These are phyloP conservation scores for Dryadula phaetusa DNA, from an alignment of 2,888 invertebrate genomes.

Conservation along the genomic window DNA sequence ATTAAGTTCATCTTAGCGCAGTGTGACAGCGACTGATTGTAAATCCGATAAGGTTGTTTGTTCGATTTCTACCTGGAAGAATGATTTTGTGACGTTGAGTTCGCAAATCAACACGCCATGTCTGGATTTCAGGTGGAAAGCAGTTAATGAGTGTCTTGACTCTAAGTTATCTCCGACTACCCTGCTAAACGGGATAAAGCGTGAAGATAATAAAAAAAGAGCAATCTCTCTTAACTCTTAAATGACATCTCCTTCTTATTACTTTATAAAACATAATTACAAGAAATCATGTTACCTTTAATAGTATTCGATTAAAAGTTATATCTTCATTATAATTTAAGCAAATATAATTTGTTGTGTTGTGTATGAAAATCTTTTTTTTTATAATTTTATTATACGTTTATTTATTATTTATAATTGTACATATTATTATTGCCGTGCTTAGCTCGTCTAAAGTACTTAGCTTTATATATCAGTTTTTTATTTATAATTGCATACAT, in stretches of 20 bases:
- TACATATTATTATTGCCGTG: slow-evolving; percentile 8
- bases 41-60: no score
- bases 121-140: no score
- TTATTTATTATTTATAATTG: slow-evolving; percentile 23
- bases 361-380: slow-evolving; percentile 18
- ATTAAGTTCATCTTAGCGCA: no score
- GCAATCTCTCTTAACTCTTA: neutral
- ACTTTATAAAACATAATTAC: neutral
- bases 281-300: slow-evolving; percentile 13
- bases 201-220: no score
- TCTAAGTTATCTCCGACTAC: no score
- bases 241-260: neutral
- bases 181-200: no score
- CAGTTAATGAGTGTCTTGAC: no score
- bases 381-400: slow-evolving; percentile 18
- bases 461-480: neutral
- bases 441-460: slow-evolving; percentile 12
- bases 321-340: slow-evolving; percentile 16
- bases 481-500: slow-evolving; percentile 3
- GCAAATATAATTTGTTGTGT: slow-evolving; percentile 31
- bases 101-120: no score
- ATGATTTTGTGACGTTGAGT: no score
- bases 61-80: no score
- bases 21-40: no score
- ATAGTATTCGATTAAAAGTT: slow-evolving; percentile 25